A percentile compares a stretch with the other conserved stretches of the same genome.
phyloP scores from a whole-genome alignment of 2,888 invertebrate species.

The Scrobipalpa costella region DNA sequence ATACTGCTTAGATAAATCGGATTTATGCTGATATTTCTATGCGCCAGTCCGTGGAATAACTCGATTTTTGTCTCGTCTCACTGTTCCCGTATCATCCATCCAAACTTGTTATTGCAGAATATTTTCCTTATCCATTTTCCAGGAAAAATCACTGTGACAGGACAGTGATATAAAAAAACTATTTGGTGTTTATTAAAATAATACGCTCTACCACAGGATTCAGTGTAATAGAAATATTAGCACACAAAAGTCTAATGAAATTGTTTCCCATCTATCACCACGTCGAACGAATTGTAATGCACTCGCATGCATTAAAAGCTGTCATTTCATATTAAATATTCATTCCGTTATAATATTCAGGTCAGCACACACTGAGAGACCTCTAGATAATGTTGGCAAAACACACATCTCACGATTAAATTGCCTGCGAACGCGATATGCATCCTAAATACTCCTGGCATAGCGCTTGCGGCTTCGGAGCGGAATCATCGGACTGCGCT shows the following conservation, averaged over 20 bases:
- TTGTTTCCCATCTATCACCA: background rate
- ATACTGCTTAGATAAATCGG: slow-evolving; percentile 43
- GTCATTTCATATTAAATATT: background rate
- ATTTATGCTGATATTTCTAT: slow-evolving; percentile 43
- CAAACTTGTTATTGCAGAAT: slow-evolving; percentile 11
- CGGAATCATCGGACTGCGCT: slow-evolving; percentile 48
- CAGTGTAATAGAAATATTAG: slow-evolving; percentile 1
- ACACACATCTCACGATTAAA: slow-evolving; percentile 4
- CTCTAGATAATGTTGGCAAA: background rate
- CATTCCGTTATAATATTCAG: slow-evolving; percentile 9
- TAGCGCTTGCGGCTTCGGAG: background rate
- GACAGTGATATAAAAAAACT: background rate
- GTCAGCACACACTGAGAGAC: background rate
- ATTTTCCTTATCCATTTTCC: slow-evolving; percentile 13
- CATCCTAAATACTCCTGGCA: slow-evolving; percentile 9
- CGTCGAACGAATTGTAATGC: slow-evolving; percentile 1
- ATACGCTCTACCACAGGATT: background rate
- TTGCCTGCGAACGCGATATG: background rate
- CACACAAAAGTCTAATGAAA: background rate
- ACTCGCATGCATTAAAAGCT: background rate
- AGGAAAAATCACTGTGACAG: background rate
- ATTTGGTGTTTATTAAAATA: background rate
- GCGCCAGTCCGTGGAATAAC: slow-evolving; percentile 11
- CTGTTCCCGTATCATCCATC: slow-evolving; percentile 14
- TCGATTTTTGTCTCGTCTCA: slow-evolving; percentile 21